phyloP scores from a whole-genome alignment of 2,797 vertebrate genomes.

The Tolypeutes matacus region DNA sequence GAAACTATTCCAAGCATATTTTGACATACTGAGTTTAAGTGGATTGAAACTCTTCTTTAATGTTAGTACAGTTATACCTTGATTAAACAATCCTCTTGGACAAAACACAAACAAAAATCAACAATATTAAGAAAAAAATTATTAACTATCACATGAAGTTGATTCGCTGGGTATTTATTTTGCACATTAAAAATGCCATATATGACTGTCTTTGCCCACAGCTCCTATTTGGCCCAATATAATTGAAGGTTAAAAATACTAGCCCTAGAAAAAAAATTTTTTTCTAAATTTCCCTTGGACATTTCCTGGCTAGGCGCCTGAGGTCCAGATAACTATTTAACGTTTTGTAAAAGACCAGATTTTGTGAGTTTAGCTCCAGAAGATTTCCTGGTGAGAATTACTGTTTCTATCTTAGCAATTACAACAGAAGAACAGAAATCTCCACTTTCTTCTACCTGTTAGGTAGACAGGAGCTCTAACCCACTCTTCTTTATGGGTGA shows the following conservation, averaged over 20 bases:
- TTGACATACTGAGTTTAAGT: constrained; percentile 39
- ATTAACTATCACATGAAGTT: not conserved
- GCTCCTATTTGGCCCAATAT: not conserved
- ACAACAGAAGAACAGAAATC: not conserved
- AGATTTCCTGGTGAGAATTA: not conserved
- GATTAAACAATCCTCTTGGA: constrained; percentile 19
- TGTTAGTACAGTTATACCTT: not conserved
- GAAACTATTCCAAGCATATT: constrained; percentile 28
- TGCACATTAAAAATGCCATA: not conserved
- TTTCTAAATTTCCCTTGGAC: not conserved
- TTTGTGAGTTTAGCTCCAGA: not conserved
- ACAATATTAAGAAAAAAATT: not conserved
- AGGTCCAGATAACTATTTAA: not conserved
- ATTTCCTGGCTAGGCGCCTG: not conserved
- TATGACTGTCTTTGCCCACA: not conserved
- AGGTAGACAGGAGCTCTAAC: not conserved
- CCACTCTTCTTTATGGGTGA: not conserved
- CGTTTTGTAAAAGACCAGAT: not conserved
- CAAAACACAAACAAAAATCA: not conserved
- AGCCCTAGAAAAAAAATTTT: not conserved
- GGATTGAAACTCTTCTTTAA: constrained; percentile 25
- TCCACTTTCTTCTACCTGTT: not conserved
- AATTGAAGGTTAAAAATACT: constrained; percentile 18
- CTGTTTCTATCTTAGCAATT: constrained; percentile 28
- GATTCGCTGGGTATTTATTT: not conserved